Evolutionary conservation across 2,113 vertebrate species (phyloP), one percentile per base, ranked within the genome.

Genomic region (Hemiprocne comata): DNA sequence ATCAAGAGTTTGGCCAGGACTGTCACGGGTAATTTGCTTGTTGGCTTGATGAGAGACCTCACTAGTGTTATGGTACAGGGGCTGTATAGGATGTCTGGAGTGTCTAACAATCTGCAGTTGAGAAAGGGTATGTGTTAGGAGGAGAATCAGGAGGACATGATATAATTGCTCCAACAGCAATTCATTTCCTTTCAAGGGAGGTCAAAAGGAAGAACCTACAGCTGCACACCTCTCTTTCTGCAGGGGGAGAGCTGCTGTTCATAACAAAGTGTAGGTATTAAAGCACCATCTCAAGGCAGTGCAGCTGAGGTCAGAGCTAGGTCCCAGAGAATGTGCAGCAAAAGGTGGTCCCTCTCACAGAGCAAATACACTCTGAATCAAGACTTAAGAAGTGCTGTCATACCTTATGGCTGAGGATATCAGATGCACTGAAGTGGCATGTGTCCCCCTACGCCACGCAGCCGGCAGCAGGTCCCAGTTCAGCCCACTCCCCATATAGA

Each of bases 41-140:
- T 84, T 94, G 88, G n/a, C 51, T 88, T 93, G 85, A 93, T 88
- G 78, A 86, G 65, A 84, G 33, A 94, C 60, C 44, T 88, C 72
- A 54, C 0, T 17, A 72, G 62, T 70, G 17, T 54, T 73, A 34
- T 0, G 0, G 53, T 71, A 64, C 34, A 83, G 65, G 21, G 36
- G 11, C n/a, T 86, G 40, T 74, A n/a, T 61, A 67, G 75, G 72
- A 75, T 77, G 38, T 81, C 69, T 69, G 65, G 33, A 86, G 72
- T 18, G 34, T 70, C 42, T 93, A 93, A 93, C 11, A 64, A 71
- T 80, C 55, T 0, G 0, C 64, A 60, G 65, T n/a, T 4, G 0
- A 78, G 46, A 79, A 38, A 57, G 44, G 2, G 13, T 64, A 31
- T 3, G 1, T 26, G 42, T 46, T 88, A 79, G 60, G 33, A 87